Evolutionary conservation across 92 coral and sea anemone species (phyloP).

Genomic region (Diadumene lineata): DNA sequence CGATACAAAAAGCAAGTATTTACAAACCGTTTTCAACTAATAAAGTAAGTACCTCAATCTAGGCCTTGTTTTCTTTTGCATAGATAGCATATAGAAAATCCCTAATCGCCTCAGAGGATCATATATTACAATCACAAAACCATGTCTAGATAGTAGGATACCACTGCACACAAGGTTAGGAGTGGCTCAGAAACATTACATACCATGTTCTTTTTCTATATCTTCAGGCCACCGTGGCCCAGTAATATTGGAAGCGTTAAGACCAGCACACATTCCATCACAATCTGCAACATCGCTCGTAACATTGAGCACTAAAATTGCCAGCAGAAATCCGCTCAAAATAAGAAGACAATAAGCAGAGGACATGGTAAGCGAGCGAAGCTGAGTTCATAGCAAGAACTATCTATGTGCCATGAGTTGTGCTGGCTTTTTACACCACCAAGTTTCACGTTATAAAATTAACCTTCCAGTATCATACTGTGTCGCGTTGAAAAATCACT

Average conservation of each 20-base stretch:
- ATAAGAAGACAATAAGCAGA: neutral
- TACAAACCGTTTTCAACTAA: no score
- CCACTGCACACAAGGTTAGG: neutral
- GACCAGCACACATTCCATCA: neutral
- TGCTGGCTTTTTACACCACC: constrained; percentile 2
- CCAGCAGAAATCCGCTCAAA: constrained; percentile 9
- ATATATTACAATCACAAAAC: neutral
- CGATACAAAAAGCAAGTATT: no score
- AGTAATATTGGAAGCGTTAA: constrained; percentile 24
- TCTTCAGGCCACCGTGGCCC: constrained; percentile 46
- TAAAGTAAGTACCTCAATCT: neutral
- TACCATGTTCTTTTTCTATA: constrained; percentile 29
- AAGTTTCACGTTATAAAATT: constrained; percentile 5
- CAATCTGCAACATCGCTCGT: constrained; percentile 1
- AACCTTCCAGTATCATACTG: constrained; percentile 15
- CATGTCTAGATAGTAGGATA: neutral
- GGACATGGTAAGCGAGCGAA: constrained; percentile 8
- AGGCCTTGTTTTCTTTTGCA: neutral
- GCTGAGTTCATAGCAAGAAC: constrained; percentile 1
- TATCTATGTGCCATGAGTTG: neutral
- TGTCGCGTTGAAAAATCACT: constrained; percentile 18
- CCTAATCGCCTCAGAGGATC: neutral
- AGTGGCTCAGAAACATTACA: neutral
- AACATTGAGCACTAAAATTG: neutral
- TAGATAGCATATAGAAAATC: neutral